Evolutionary conservation across 2,113 vertebrate genomes (phyloP).

Genomic region (Lamprologus tigripictilis): DNA sequence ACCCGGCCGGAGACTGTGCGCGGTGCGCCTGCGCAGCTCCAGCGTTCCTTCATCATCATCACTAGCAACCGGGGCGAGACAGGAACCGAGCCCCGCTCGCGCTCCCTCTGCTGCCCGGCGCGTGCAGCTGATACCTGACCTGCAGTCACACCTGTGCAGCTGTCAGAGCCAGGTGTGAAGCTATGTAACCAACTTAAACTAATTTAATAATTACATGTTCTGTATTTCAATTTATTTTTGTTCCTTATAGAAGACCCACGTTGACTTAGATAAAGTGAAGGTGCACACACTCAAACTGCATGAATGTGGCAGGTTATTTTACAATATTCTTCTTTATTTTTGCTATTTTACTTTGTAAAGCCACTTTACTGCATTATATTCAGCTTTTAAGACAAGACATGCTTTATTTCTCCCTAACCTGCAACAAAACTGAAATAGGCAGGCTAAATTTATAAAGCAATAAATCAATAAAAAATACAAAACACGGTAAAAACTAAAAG

Average conservation of each 20-base stretch:
- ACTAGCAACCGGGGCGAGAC: background rate
- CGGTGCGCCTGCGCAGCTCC: conserved; percentile 55
- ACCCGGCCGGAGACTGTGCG: conserved; percentile 53
- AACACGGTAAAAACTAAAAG: background rate
- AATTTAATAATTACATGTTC: background rate
- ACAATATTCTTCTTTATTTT: background rate
- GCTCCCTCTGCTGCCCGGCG: conserved; percentile 57
- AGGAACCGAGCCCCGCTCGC: background rate
- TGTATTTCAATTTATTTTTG: background rate
- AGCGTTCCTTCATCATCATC: conserved; percentile 34
- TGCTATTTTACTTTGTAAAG: background rate
- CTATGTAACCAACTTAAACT: background rate
- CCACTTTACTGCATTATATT: background rate
- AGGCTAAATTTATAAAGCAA: background rate
- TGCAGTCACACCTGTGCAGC: background rate
- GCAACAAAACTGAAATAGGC: background rate
- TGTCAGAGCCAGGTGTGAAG: background rate
- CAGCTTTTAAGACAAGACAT: background rate
- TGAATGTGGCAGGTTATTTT: background rate
- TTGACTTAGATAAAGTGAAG: background rate
- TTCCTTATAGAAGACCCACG: background rate
- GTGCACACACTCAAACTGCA: background rate
- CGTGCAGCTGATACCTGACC: background rate
- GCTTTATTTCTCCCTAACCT: background rate
- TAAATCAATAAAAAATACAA: background rate